Conservation (phyloP, 2,797 vertebrate genomes). For the Neosilurus mollespiculum region DNA sequence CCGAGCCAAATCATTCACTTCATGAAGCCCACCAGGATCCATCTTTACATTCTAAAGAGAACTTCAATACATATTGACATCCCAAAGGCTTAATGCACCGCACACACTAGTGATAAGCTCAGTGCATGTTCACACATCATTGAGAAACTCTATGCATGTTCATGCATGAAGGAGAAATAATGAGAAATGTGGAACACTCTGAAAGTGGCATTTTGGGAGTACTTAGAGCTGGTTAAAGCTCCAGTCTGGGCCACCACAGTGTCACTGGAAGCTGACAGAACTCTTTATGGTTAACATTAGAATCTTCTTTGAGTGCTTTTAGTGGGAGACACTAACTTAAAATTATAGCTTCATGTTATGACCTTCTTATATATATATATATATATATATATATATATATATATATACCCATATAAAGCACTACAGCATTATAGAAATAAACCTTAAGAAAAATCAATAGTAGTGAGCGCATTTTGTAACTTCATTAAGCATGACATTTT, state of each 20-base stretch:
- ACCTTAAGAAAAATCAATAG: not conserved
- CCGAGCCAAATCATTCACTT: conserved; percentile 1
- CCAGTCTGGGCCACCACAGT: conserved; percentile 13
- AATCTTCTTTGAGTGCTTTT: conserved; percentile 24
- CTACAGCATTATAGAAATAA: not conserved
- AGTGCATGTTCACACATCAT: not conserved
- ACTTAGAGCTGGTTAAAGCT: conserved; percentile 18
- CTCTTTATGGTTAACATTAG: conserved; percentile 10
- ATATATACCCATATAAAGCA: not conserved
- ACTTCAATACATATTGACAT: conserved; percentile 1
- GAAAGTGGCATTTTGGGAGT: conserved; percentile 17
- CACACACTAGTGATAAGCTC: conserved; percentile 4
- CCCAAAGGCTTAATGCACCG: not conserved
- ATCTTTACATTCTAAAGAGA: not conserved
- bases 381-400: not conserved
- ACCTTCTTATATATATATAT: not conserved
- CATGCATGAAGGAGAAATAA: conserved; percentile 26
- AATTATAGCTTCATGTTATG: not conserved
- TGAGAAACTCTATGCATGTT: conserved; percentile 21
- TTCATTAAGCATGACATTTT: conserved; percentile 22
- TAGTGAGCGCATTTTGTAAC: conserved; percentile 9
- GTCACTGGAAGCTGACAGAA: conserved; percentile 14
- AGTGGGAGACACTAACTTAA: conserved; percentile 12
- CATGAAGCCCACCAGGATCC: not conserved
- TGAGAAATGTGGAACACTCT: conserved; percentile 25